phyloP scores from a whole-genome alignment of 2,888 invertebrate species.

The Eupelmus urozonus region DNA sequence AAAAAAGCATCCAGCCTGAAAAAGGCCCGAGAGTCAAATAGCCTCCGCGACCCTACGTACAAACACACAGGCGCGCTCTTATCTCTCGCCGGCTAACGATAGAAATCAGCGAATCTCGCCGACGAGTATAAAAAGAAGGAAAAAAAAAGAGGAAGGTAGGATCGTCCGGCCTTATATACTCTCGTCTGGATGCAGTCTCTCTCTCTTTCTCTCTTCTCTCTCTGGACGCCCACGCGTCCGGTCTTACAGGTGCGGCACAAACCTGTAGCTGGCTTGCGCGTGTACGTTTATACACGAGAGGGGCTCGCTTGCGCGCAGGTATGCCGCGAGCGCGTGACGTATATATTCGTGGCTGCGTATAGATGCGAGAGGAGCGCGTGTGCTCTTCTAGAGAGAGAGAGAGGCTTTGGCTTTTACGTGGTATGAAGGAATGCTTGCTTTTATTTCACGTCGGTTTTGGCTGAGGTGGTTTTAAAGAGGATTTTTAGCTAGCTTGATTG shows the following conservation, averaged over 20 bases:
- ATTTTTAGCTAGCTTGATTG: too few relatives aligned
- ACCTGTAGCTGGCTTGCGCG: slow-evolving; percentile 68
- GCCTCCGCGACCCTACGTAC: slow-evolving; percentile 3
- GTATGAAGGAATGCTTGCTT: slow-evolving; percentile 32
- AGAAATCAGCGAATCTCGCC: slow-evolving; percentile 23
- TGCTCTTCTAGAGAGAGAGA: slow-evolving; percentile 27
- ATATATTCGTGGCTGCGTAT: slow-evolving; percentile 1
- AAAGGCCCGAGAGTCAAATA: slow-evolving; percentile 15
- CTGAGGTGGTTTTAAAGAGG: too few relatives aligned
- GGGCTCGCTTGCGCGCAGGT: slow-evolving; percentile 27
- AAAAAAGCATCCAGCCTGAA: slow-evolving; percentile 32
- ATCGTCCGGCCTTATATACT: slow-evolving; percentile 47
- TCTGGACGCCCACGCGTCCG: slow-evolving; percentile 71
- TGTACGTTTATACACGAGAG: slow-evolving; percentile 8
- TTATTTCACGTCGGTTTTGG: slow-evolving; percentile 22
- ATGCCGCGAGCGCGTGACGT: slow-evolving; percentile 47
- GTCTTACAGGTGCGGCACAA: slow-evolving; percentile 75
- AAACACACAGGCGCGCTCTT: slow-evolving; percentile 18
- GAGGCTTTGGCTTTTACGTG: slow-evolving; percentile 51
- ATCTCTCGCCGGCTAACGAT: slow-evolving; percentile 31
- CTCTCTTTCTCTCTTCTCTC: too few relatives aligned
- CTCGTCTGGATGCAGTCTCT: slow-evolving; percentile 65
- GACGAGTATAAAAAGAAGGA: slow-evolving; percentile 12
- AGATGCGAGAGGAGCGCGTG: slow-evolving; percentile 27
- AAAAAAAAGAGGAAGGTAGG: slow-evolving; percentile 21